Percentiles rank a stretch among this genome's conserved stretches.
phyloP scores from a whole-genome alignment of 1,140 invertebrate genomes.

The Teleogryllus occipitalis region DNA sequence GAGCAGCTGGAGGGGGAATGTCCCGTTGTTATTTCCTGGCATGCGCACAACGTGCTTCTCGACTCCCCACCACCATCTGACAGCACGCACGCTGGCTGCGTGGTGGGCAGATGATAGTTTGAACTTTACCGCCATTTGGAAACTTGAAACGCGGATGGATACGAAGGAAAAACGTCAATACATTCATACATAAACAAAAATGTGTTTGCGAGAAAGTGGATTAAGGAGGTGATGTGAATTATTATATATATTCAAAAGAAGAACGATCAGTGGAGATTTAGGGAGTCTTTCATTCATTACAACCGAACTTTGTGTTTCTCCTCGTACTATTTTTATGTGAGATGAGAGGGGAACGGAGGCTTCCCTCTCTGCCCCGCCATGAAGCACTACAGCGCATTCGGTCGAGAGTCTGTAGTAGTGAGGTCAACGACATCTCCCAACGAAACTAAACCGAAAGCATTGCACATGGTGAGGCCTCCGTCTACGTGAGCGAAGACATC shows the following conservation, averaged over 20 bases:
- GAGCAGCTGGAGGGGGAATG: not conserved
- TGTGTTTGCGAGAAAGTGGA: too few species aligned
- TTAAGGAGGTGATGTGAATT: too few species aligned
- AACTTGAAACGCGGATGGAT: not conserved
- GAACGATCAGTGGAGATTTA: too few species aligned
- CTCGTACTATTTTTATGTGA: not conserved
- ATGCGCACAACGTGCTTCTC: slow-evolving; percentile 3
- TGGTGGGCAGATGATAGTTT: slow-evolving; percentile 1
- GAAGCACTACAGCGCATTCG: slow-evolving; percentile 3
- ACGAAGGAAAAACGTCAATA: not conserved
- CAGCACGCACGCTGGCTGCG: not conserved
- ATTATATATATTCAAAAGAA: too few species aligned
- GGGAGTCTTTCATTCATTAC: too few species aligned
- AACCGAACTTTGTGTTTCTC: not conserved
- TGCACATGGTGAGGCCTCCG: not conserved
- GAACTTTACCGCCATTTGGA: slow-evolving; percentile 3
- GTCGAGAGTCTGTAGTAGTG: not conserved
- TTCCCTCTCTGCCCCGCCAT: not conserved
- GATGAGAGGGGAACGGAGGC: not conserved
- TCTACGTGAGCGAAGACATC: not conserved
- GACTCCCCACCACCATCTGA: not conserved
- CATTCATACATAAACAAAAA: not conserved
- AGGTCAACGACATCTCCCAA: slow-evolving; percentile 3
- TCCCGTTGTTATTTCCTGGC: not conserved
- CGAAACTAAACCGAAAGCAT: slow-evolving; percentile 1